phyloP scores from a whole-genome alignment of 2,113 vertebrate species.

The Sakesphorus luctuosus region DNA sequence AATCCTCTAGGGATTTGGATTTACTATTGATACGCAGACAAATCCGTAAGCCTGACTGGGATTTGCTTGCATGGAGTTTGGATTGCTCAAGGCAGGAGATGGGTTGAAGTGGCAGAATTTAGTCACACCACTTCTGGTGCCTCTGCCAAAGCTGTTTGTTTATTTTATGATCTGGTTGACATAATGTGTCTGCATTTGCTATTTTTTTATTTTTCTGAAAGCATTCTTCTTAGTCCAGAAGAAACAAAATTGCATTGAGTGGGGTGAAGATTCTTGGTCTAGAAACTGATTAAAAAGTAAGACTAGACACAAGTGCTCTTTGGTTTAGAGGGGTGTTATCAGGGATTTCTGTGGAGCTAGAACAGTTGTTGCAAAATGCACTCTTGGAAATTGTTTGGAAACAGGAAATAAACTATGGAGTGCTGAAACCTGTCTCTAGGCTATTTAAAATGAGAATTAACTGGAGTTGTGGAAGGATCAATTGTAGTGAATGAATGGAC shows the following conservation, averaged over 20 bases:
- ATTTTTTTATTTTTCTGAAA: not conserved
- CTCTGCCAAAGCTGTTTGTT: not conserved
- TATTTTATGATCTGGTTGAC: not conserved
- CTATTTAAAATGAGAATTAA: not conserved
- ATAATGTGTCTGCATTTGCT: not conserved
- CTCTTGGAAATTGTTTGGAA: not conserved
- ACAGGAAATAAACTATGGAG: not conserved
- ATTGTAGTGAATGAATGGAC: not conserved
- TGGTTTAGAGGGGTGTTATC: not conserved
- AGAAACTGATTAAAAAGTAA: not conserved
- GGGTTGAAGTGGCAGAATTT: slow-evolving; percentile 9
- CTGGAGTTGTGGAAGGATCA: not conserved
- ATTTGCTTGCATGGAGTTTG: not conserved
- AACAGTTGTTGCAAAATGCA: not conserved
- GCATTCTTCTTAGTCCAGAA: not conserved
- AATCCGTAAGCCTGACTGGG: slow-evolving; percentile 39
- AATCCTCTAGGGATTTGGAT: slow-evolving; percentile 40
- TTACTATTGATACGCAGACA: slow-evolving; percentile 47
- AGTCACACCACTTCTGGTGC: not conserved
- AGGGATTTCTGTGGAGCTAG: not conserved
- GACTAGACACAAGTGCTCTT: not conserved
- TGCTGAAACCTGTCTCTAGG: not conserved
- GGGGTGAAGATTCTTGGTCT: not conserved
- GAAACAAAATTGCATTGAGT: not conserved
- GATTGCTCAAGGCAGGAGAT: slow-evolving; percentile 5